Conservation (phyloP, 2,888 invertebrate species). For the Diplazon laetatorius region DNA sequence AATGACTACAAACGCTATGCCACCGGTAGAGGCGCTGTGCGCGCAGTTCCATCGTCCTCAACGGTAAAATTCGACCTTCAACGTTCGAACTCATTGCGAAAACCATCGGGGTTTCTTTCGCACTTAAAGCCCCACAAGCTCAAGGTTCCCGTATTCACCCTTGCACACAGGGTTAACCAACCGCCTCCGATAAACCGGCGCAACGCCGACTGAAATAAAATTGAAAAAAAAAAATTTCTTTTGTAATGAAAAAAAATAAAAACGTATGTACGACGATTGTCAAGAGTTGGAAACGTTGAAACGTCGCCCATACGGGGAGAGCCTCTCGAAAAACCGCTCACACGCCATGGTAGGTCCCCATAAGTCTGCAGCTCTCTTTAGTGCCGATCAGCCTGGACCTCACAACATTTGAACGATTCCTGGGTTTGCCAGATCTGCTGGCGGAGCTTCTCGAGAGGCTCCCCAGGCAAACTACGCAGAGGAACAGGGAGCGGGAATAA, state of each 20-base stretch:
- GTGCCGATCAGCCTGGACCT: too few relatives aligned
- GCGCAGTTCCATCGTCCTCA: neutral
- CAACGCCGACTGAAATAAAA: too few relatives aligned
- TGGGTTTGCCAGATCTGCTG: too few relatives aligned
- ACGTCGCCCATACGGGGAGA: neutral
- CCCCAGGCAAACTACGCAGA: constrained; percentile 17
- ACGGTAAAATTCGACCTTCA: constrained; percentile 9
- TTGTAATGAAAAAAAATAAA: constrained; percentile 32
- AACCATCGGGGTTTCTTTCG: neutral
- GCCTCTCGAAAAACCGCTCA: too few relatives aligned
- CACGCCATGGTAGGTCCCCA: constrained; percentile 11
- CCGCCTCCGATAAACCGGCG: too few relatives aligned
- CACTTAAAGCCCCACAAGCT: constrained; percentile 4
- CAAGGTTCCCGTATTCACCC: too few relatives aligned
- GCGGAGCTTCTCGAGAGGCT: constrained; percentile 50
- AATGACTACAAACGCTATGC: too few relatives aligned
- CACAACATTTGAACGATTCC: too few relatives aligned
- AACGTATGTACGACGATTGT: constrained; percentile 6
- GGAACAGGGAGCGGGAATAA: constrained; percentile 11
- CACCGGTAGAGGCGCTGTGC: neutral
- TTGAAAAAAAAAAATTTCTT: too few relatives aligned
- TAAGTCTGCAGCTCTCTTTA: too few relatives aligned
- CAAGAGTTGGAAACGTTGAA: too few relatives aligned
- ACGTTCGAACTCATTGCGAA: constrained; percentile 4
- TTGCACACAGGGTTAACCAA: too few relatives aligned